Evolutionary conservation across 2,797 vertebrate genomes (phyloP).

Genomic region (Vipera ursinii): DNA sequence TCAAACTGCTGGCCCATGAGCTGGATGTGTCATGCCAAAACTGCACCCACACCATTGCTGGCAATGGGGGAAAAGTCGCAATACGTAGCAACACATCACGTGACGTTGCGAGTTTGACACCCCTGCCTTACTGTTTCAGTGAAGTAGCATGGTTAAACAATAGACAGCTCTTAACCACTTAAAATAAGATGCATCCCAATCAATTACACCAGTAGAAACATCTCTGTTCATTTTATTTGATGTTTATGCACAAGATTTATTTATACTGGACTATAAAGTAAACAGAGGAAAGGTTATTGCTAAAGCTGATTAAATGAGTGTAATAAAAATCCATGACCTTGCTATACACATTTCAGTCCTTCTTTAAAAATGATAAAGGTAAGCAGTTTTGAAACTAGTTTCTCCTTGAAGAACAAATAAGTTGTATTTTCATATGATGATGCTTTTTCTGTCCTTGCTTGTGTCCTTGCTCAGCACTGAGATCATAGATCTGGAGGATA

Average conservation of each 20-base stretch:
- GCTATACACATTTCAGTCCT: not conserved
- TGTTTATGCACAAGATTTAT: not conserved
- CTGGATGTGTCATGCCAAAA: too few species aligned
- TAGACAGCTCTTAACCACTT: not conserved
- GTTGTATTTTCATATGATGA: too few species aligned
- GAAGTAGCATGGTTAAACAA: not conserved
- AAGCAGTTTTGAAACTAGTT: not conserved
- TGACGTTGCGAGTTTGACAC: too few species aligned
- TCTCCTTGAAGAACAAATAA: not conserved
- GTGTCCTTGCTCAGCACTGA: not conserved
- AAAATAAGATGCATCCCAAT: not conserved
- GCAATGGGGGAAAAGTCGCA: too few species aligned
- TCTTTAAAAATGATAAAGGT: not conserved
- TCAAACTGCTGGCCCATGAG: too few species aligned
- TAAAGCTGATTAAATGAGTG: not conserved
- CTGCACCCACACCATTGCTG: too few species aligned
- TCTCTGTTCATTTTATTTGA: not conserved
- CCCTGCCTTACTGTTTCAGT: too few species aligned
- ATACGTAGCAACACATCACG: too few species aligned
- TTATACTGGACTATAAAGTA: not conserved
- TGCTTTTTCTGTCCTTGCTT: not conserved
- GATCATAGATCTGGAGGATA: not conserved
- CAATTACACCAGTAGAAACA: not conserved
- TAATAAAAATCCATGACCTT: not conserved
- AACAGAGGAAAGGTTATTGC: not conserved